Conservation (phyloP, 2,797 vertebrate species). For the Otolemur crassicaudatus region DNA sequence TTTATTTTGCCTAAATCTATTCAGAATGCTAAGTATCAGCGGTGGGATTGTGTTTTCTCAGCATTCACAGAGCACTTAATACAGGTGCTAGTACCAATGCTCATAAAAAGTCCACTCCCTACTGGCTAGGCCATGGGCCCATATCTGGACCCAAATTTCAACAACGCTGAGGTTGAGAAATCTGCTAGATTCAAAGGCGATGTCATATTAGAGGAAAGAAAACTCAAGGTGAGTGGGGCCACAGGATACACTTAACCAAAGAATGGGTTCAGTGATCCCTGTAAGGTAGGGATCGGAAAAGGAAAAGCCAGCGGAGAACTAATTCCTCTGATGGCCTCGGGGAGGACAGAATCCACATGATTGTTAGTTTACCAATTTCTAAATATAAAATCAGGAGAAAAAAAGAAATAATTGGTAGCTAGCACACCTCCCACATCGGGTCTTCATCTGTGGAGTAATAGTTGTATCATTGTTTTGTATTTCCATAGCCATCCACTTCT, state of each 20-base stretch:
- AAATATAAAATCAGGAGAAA: neutral
- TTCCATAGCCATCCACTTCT: neutral
- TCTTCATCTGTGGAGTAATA: neutral
- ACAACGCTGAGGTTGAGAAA: neutral
- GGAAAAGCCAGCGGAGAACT: neutral
- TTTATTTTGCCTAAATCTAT: conserved; percentile 19
- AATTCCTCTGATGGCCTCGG: neutral
- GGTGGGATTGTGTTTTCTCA: neutral
- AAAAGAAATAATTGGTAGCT: neutral
- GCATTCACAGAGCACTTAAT: neutral
- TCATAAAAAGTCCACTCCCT: neutral
- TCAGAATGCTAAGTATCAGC: neutral
- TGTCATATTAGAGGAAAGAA: neutral
- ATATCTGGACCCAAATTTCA: neutral
- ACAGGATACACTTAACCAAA: neutral
- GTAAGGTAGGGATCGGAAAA: neutral
- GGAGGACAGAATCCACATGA: neutral
- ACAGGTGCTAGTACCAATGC: neutral
- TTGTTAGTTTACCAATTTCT: neutral
- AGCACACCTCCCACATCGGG: neutral
- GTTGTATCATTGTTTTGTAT: neutral
- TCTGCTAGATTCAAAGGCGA: neutral
- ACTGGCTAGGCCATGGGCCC: neutral
- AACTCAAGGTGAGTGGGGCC: neutral
- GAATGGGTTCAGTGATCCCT: neutral